Conservation (phyloP, 1,140 invertebrate species). For the Cyrtorhinus lividipennis region DNA sequence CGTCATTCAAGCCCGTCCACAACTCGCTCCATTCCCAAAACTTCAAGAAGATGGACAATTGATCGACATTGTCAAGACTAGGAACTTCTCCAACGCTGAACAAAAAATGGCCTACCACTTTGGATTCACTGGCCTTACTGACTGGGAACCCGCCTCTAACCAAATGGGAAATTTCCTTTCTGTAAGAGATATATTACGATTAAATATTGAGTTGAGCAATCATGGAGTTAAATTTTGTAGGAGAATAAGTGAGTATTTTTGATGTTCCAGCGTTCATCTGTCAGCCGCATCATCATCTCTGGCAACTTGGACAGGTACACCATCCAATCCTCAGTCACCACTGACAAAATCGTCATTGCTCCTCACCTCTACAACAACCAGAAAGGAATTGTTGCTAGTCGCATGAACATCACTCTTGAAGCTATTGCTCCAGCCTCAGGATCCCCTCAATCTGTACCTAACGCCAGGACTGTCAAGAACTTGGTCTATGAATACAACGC, state of each 20-base stretch:
- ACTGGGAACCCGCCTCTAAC: constrained; percentile 39
- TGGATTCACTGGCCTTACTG: constrained; percentile 36
- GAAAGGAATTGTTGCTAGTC: constrained; percentile 42
- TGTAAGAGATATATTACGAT: too few relatives aligned
- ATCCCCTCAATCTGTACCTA: constrained; percentile 21
- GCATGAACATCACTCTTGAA: constrained; percentile 38
- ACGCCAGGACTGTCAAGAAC: constrained; percentile 29
- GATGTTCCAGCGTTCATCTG: constrained; percentile 33
- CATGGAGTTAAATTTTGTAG: too few relatives aligned
- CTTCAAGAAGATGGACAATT: constrained; percentile 33
- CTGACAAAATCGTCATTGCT: constrained; percentile 37
- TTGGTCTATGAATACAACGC: constrained; percentile 25
- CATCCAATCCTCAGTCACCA: constrained; percentile 45
- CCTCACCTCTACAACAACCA: constrained; percentile 35
- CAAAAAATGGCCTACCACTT: constrained; percentile 42
- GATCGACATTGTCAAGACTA: constrained; percentile 47
- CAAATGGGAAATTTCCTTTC: constrained; percentile 39
- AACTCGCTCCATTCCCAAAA: constrained; percentile 35
- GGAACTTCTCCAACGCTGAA: constrained; percentile 46
- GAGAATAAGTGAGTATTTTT: constrained; percentile 13
- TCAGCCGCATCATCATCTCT: constrained; percentile 37
- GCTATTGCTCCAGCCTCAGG: constrained; percentile 26
- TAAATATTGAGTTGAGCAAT: too few relatives aligned
- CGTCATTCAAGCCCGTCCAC: constrained; percentile 31
- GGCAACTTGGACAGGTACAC: constrained; percentile 37